These are phyloP conservation scores for Aptenodytes forsteri DNA, from an alignment of 2,113 vertebrate species.

Conservation along the genomic window DNA sequence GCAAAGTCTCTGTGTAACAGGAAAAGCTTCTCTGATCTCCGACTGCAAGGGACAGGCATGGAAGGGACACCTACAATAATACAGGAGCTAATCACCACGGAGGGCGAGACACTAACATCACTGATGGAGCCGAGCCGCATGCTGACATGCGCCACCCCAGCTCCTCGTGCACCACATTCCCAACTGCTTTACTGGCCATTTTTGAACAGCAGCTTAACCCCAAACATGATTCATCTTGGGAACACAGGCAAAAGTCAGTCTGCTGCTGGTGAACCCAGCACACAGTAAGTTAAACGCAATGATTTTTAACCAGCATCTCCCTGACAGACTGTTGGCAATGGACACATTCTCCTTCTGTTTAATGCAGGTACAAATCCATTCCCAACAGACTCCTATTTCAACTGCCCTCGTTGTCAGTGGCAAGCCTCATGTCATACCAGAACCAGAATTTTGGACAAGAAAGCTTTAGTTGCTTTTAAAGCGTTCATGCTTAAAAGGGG, in stretches of 20 bases:
- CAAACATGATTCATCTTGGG: neutral
- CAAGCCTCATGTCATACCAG: neutral
- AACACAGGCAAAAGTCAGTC: neutral
- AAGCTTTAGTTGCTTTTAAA: neutral
- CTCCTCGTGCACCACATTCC: neutral
- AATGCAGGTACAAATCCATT: neutral
- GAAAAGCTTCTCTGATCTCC: neutral
- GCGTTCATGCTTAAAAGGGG: neutral
- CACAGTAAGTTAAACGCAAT: neutral
- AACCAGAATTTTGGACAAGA: neutral
- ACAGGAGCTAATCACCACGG: accelerated
- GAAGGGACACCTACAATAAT: neutral
- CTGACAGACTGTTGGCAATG: neutral
- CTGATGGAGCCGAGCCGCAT: neutral
- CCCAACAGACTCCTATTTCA: neutral
- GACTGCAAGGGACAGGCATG: accelerated
- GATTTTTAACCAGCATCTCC: neutral
- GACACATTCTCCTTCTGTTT: neutral
- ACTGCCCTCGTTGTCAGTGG: neutral
- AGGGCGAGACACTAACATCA: neutral
- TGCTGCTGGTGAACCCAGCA: neutral
- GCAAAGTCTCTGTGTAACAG: neutral
- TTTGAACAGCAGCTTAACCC: neutral
- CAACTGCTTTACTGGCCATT: neutral
- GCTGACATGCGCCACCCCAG: neutral